Conservation (phyloP, 2,888 invertebrate genomes). For the Prenolepis imparis region DNA sequence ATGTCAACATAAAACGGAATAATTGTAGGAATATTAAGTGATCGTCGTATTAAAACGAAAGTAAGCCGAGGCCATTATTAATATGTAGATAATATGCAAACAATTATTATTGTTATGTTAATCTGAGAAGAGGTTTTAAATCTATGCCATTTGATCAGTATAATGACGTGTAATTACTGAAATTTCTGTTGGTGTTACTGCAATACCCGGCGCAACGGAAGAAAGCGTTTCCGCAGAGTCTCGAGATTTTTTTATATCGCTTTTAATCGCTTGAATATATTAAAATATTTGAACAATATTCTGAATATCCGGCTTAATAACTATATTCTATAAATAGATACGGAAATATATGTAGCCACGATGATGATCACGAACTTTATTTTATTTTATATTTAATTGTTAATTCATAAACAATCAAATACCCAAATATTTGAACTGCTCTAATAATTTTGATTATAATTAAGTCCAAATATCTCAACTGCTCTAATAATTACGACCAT, state of each 20-base stretch:
- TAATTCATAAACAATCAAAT: neutral
- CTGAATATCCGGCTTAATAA: neutral
- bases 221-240: neutral
- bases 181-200: constrained; percentile 22
- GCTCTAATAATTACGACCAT: neutral
- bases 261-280: neutral
- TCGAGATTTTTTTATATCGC: neutral
- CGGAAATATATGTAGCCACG: too few relatives aligned
- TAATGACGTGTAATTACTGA: constrained; percentile 35
- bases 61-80: constrained; percentile 41
- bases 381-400: too few relatives aligned
- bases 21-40: constrained; percentile 14
- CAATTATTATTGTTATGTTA: constrained; percentile 53
- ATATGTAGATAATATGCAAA: constrained; percentile 38
- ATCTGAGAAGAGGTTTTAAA: constrained; percentile 45
- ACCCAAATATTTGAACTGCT: neutral
- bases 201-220: constrained; percentile 14
- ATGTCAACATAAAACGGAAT: constrained; percentile 30
- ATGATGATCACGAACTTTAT: too few relatives aligned
- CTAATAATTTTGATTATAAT: neutral
- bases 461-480: neutral
- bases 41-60: constrained; percentile 10
- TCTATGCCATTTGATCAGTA: constrained; percentile 26
- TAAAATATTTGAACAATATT: neutral
- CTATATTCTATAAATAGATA: too few relatives aligned